A percentile compares a stretch with the other conserved stretches of the same genome.
phyloP scores from a whole-genome alignment of 2,797 vertebrate genomes.

The Macropus fuliginosus region DNA sequence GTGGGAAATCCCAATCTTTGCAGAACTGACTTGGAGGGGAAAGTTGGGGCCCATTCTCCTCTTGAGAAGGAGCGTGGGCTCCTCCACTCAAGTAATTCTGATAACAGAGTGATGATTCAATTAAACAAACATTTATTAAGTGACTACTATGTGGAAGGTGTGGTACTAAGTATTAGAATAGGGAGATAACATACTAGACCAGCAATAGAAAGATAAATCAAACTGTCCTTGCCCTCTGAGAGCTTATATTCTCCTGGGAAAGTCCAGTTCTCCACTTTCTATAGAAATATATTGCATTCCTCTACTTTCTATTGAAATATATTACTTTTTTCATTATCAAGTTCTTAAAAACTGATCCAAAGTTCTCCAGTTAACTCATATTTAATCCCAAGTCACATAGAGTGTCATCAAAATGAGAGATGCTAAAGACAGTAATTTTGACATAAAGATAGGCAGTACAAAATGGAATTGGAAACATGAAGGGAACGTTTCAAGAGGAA shows the following conservation, averaged over 20 bases:
- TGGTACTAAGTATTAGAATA: not conserved
- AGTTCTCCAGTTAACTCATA: constrained; percentile 46
- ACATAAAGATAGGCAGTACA: constrained; percentile 13
- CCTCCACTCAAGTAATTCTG: too few species aligned
- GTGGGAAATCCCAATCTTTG: too few species aligned
- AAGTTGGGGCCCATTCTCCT: not conserved
- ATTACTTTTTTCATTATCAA: not conserved
- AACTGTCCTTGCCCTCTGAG: not conserved
- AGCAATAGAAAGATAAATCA: not conserved
- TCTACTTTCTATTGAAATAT: not conserved
- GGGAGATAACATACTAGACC: not conserved
- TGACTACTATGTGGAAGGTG: not conserved
- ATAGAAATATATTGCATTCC: not conserved
- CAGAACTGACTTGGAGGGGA: not conserved
- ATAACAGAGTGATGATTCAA: too few species aligned
- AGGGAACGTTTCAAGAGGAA: not conserved
- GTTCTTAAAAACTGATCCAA: constrained; percentile 31
- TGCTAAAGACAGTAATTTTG: constrained; percentile 9
- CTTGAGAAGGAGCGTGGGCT: not conserved
- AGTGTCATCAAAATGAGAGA: constrained; percentile 22
- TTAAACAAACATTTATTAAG: not conserved
- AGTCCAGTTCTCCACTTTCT: not conserved
- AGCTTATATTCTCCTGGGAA: not conserved
- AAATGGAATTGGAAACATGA: not conserved
- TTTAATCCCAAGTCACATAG: constrained; percentile 48